Base-by-base conservation (phyloP, 2,888 invertebrate species). In the Drosophila nr. perissopoda region DNA sequence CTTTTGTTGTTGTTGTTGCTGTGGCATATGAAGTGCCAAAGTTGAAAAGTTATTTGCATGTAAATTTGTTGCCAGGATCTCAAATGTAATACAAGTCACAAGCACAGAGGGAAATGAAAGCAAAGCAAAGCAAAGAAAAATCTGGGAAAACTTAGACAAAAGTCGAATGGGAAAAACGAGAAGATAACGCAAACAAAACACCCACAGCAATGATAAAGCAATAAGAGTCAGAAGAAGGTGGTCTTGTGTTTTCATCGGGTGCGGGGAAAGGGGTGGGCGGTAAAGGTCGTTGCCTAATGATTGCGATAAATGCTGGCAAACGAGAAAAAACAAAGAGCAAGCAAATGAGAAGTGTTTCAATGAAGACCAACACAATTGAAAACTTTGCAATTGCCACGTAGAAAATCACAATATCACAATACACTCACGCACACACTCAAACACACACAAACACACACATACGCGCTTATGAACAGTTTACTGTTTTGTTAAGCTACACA, bases 21-120 rank as follows among this genome's bases (percentile, higher is more conserved):
- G 46, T 40, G 58, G 68, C 67, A 71, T 74, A 64, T 70, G 67
- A 87, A 84, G 83, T 80, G 76, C 65, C 76, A 89, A 87, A 88
- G 89, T 89, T 89, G 82, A 88, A 83, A 89, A 88, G 88, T 88
- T 88, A 88, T 89, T 88, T 88, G 87, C 89, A 88, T 88, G 85
- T 88, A 88, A 89, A 88, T 88, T 89, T 85, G 88, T 82, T 88
- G 82, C 73, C 83, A 83, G 82, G 74, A 82, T 76, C 82, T 71
- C 84, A 86, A 83, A 86, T 80, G 88, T 88, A 85, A 85, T 81
- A 85, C 86, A 79, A 84, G 63, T 54, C 70, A 52, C 70, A 70
- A 71, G 52, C 61, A 60, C 73, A 70, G 64, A 61, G 70, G 42
- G 53, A 68, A 74, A 80, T 57, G 58, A 74, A 71, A 62, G 65